Evolutionary conservation across 2,113 vertebrate genomes (phyloP), one percentile per base, ranked within the genome.

Genomic region (Siniperca chuatsi): DNA sequence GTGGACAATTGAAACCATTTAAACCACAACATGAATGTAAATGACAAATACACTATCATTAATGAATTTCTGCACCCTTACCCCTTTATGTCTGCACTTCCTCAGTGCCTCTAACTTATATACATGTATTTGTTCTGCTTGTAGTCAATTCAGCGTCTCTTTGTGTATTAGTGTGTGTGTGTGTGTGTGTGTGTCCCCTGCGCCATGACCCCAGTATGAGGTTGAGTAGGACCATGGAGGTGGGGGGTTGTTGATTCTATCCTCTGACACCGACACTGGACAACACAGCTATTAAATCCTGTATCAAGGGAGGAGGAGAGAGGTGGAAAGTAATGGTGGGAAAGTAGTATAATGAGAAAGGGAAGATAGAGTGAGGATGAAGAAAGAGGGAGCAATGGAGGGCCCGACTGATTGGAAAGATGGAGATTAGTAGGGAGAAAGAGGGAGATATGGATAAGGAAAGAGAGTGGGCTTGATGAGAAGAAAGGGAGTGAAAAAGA

Each of bases 271-370:
- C 23, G 52, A 86, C 83, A 87, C 86, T 70, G 89, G 87, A 85
- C 90, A 84, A 79, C 71, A 71, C 70, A 60, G 72, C 85, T 75
- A 90, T 92, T 94, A 91, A 93, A 88, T 79, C 78, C 69, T 72
- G 75, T 54, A 79, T 46, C 44, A 54, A 35, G 75, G 72, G 66
- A 85, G 78, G 60, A 60, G 44, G 60, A 67, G 23, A 72, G 75
- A 50, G 71, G 46, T 62, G 78, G 79, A 60, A 73, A 77, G 81
- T 78, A 74, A 72, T 75, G 54, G 37, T 62, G 75, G 35, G 75
- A 71, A 84, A 46, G 77, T 48, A 67, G 71, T 40, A 44, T 84
- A 82, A 91, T 80, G 84, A 87, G 82, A 80, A 74, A 61, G 78
- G 54, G 52, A 73, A 61, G 66, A 76, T 60, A 61, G 77, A 75